Percentiles rank a stretch among this genome's conserved stretches.
Conservation (phyloP, 2,797 vertebrate genomes). For the Onychomys leucogaster region DNA sequence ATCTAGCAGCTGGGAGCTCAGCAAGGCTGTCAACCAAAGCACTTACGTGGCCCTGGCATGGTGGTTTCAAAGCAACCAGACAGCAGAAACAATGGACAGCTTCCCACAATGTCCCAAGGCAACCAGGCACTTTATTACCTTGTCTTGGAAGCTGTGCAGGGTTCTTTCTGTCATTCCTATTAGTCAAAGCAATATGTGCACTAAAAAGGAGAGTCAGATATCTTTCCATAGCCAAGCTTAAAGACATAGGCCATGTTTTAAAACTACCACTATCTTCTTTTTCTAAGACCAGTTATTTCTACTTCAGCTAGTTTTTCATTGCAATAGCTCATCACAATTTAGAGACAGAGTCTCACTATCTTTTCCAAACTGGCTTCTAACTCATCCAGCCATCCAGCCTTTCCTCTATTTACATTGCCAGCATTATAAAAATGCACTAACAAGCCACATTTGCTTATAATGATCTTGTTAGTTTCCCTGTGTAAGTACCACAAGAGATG, state of each 20-base stretch:
- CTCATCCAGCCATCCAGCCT: neutral
- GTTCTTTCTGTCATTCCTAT: neutral
- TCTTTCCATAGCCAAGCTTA: neutral
- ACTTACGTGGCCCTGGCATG: neutral
- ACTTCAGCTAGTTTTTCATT: neutral
- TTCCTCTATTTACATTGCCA: neutral
- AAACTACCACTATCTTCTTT: neutral
- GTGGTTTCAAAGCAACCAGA: neutral
- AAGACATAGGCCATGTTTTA: neutral
- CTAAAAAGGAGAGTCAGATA: neutral
- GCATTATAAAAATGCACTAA: neutral
- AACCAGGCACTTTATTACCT: neutral
- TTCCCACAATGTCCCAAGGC: neutral
- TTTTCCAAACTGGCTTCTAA: neutral
- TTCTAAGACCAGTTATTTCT: neutral
- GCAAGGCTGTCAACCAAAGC: neutral
- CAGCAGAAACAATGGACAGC: neutral
- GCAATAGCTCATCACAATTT: neutral
- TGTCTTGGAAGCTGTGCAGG: neutral
- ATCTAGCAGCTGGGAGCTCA: neutral
- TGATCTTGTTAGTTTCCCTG: neutral
- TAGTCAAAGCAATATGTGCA: neutral
- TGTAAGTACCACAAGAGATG: neutral
- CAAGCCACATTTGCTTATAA: neutral
- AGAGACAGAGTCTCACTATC: neutral